A percentile compares a stretch with the other conserved stretches of the same genome.
phyloP scores from a whole-genome alignment of 2,113 vertebrate species.

The Philantomba maxwellii region DNA sequence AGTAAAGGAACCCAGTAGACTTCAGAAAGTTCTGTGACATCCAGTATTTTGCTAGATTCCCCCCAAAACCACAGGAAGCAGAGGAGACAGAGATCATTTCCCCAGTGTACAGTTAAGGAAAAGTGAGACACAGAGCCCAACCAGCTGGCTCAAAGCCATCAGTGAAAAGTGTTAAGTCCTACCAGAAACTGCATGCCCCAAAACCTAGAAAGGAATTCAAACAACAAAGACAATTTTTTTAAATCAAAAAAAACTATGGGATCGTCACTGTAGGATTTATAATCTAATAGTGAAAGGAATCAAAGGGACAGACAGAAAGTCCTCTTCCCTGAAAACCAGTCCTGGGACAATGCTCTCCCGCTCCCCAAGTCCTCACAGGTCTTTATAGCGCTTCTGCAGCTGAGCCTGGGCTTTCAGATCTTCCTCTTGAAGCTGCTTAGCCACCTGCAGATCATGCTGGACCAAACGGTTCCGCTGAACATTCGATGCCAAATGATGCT shows the following conservation, averaged over 20 bases:
- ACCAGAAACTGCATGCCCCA: not conserved
- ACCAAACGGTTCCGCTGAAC: constrained; percentile 94
- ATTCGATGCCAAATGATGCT: constrained; percentile 96
- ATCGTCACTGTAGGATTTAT: not conserved
- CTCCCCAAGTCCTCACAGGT: constrained; percentile 82
- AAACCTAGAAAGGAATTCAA: not conserved
- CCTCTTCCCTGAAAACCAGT: not conserved
- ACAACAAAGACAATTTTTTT: not conserved
- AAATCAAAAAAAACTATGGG: not conserved
- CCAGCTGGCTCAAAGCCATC: not conserved
- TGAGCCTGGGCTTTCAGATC: constrained; percentile 87
- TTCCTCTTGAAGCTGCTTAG: constrained; percentile 94
- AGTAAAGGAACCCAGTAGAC: not conserved
- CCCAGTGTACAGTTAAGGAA: not conserved
- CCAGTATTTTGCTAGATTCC: not conserved
- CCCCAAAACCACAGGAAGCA: not conserved
- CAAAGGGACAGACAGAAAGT: not conserved
- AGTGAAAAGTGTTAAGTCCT: not conserved
- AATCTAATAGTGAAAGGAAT: not conserved
- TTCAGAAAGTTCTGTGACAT: not conserved
- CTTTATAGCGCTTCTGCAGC: constrained; percentile 83
- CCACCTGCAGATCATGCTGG: constrained; percentile 92
- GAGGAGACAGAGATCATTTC: not conserved
- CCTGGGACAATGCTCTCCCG: not conserved
- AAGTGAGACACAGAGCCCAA: not conserved